Evolutionary conservation across 1,140 invertebrate species (phyloP).

Genomic region (Trachymyrmex cornetzi): DNA sequence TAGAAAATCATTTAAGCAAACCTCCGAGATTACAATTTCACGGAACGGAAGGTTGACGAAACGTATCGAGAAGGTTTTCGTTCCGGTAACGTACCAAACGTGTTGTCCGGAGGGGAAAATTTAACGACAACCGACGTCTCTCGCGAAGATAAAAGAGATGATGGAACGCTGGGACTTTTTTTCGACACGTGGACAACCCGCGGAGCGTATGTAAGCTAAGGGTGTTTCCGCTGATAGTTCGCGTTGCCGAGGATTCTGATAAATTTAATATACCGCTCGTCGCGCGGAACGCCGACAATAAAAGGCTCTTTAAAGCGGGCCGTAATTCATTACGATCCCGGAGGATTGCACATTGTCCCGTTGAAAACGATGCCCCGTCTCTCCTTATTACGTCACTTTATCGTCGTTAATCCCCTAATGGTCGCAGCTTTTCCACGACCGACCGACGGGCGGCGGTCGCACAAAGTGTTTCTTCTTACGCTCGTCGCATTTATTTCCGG

Average conservation of each 20-base stretch:
- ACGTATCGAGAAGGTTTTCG: slow-evolving; percentile 18
- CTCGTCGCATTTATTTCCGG: slow-evolving; percentile 58
- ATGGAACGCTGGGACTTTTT: slow-evolving; percentile 40
- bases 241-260: slow-evolving; percentile 24
- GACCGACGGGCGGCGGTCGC: slow-evolving; percentile 27
- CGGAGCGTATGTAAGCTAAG: background rate
- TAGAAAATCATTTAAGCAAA: background rate
- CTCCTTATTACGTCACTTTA: slow-evolving; percentile 64
- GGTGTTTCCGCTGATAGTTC: slow-evolving; percentile 38
- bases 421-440: slow-evolving; percentile 54
- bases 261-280: slow-evolving; percentile 55
- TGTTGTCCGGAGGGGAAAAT: slow-evolving; percentile 22
- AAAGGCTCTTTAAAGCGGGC: slow-evolving; percentile 55
- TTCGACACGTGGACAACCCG: background rate
- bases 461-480: slow-evolving; percentile 57
- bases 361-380: slow-evolving; percentile 53
- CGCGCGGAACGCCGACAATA: slow-evolving; percentile 42
- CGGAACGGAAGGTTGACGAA: background rate
- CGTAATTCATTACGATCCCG: slow-evolving; percentile 62
- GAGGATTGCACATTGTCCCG: slow-evolving; percentile 59
- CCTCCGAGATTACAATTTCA: background rate
- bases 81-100: slow-evolving; percentile 7
- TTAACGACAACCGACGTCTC: slow-evolving; percentile 29
- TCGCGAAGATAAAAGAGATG: slow-evolving; percentile 13
- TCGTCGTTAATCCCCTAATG: slow-evolving; percentile 66